Conservation (phyloP, 2,797 vertebrate genomes). For the Poliocrania exsul region DNA sequence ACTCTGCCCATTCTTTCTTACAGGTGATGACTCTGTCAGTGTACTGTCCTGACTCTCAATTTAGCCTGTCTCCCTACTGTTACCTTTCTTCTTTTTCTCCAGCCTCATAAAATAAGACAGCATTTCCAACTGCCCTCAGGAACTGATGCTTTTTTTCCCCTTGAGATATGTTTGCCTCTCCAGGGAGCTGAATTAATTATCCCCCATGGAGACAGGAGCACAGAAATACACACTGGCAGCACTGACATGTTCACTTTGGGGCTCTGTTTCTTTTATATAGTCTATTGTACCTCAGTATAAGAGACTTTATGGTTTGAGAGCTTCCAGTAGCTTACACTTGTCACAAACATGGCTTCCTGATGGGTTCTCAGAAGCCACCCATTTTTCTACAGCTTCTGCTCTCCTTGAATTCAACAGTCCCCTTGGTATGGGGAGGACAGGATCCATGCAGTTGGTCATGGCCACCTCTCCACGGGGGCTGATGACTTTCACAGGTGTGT, state of each 20-base stretch:
- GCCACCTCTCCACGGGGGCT: rapidly evolving
- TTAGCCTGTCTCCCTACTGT: not conserved
- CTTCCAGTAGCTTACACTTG: not conserved
- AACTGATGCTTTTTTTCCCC: not conserved
- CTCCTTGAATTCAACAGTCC: not conserved
- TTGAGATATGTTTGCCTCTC: not conserved
- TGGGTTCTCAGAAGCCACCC: not conserved
- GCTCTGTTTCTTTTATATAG: not conserved
- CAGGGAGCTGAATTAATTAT: not conserved
- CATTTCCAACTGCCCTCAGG: not conserved
- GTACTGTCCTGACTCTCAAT: not conserved
- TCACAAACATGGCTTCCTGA: not conserved
- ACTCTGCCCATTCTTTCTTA: not conserved
- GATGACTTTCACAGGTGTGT: not conserved
- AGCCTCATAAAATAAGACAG: not conserved
- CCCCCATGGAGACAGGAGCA: not conserved
- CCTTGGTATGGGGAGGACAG: rapidly evolving
- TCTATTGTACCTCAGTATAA: not conserved
- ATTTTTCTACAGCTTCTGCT: not conserved
- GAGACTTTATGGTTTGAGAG: not conserved
- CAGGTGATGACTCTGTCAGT: not conserved
- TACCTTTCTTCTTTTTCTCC: not conserved
- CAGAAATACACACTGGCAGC: not conserved
- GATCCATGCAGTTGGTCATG: rapidly evolving
- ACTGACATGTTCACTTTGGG: rapidly evolving